phyloP scores from a whole-genome alignment of 2,888 invertebrate genomes.

The Boloria euphrosyne region DNA sequence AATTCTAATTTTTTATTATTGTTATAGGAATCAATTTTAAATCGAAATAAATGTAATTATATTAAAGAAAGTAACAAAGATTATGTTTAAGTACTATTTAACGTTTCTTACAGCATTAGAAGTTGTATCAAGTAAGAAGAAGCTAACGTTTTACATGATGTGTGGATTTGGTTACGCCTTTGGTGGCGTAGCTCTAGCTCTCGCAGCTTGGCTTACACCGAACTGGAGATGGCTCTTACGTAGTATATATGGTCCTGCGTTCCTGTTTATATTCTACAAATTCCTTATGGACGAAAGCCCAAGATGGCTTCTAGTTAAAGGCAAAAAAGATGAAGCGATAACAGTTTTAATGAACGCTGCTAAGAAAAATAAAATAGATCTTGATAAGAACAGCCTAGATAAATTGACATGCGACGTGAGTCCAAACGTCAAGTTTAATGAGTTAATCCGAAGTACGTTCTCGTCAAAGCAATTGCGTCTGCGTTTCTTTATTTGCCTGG shows the following conservation, averaged over 20 bases:
- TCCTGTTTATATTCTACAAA: constrained; percentile 85
- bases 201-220: constrained; percentile 61
- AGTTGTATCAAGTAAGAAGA: constrained; percentile 60
- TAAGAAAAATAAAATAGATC: constrained; percentile 59
- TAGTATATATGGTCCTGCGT: constrained; percentile 85
- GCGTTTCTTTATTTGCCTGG: constrained; percentile 64
- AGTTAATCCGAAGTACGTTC: constrained; percentile 60
- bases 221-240: constrained; percentile 87
- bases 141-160: constrained; percentile 56
- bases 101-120: constrained; percentile 60
- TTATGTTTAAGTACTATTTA: no score
- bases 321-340: constrained; percentile 84
- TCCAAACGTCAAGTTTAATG: constrained; percentile 48
- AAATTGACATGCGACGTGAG: constrained; percentile 52
- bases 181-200: constrained; percentile 53
- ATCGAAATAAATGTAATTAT: not conserved
- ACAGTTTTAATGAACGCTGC: constrained; percentile 84
- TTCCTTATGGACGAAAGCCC: constrained; percentile 88
- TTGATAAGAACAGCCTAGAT: constrained; percentile 56
- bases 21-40: not conserved
- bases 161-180: constrained; percentile 54
- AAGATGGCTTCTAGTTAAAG: constrained; percentile 90
- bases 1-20: no score
- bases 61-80: no score
- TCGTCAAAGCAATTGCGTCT: constrained; percentile 56